Base-by-base conservation (phyloP, 2,797 vertebrate species). In the Siniperca obscura region DNA sequence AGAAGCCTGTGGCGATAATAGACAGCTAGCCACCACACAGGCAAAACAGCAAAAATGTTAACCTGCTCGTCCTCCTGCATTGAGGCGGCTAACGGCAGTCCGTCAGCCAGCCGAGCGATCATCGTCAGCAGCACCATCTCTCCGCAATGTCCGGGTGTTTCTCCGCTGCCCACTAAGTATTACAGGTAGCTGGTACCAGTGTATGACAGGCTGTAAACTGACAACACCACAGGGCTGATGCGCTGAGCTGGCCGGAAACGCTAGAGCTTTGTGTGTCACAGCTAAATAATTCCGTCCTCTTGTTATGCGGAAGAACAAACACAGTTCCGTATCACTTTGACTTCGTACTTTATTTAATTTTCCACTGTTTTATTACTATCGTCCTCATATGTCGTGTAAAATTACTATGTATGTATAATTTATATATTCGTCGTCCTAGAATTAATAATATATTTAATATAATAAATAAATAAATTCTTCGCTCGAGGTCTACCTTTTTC, bases 61-160 rank as follows among this genome's bases (percentile, higher is more conserved):
- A 98, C 98, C 97, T 98, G 98, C 86, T 99, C 98, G 88, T 99
- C 98, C 90, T 99, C 98, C 85, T 99, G 98, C 97, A 99, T 99
- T 0, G 98, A 99, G 1, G 98, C 98, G 60, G 98, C 98, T 81
- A 99, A 91, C 4, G 97, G 98, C 34, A 99, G 96, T 30, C 98
- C 98, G 87, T 99, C 98, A 14, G 98, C 98, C 94, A 99, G 95
- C 30, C 98, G 96, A 46, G 98, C 98, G 90, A 99, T 99, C 97
- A 99, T 98, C 19, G 98, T 99, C 22, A 99, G 95, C 86, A 99
- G 90, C 95, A 99, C 97, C 98, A 99, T 99, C 42, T 92, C 91
- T 81, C 38, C 77, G 7, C 40, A 25, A 30, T 46, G 61, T 57
- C 48, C 59, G 21, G 68, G 42, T 62, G 70, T 67, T 70, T 70